Evolutionary conservation across 2,888 invertebrate genomes (phyloP).

Genomic region (Clanis bilineata): DNA sequence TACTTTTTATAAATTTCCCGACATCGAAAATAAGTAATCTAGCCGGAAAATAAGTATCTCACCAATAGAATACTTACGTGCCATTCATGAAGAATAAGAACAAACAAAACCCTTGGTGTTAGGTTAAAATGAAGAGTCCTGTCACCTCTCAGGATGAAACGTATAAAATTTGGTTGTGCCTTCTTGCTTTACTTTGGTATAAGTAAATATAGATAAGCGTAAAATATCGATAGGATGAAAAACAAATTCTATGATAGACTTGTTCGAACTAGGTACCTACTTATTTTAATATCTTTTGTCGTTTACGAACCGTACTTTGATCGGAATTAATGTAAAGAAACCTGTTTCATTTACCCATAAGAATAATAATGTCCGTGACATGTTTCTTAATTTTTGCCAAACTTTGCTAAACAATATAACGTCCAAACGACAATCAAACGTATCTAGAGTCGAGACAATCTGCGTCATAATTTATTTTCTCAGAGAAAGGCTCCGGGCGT

Average conservation of each 20-base stretch:
- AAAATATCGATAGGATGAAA: not conserved
- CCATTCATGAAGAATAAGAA: too few species aligned
- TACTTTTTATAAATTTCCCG: too few species aligned
- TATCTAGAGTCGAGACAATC: conserved; percentile 73
- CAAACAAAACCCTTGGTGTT: too few species aligned
- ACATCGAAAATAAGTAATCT: too few species aligned
- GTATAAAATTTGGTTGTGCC: too few species aligned
- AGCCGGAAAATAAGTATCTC: too few species aligned
- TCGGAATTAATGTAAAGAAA: not conserved
- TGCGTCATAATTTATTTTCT: conserved; percentile 79
- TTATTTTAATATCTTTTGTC: too few species aligned
- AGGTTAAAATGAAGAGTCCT: too few species aligned
- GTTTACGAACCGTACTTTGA: too few species aligned
- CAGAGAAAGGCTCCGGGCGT: conserved; percentile 77
- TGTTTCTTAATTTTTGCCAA: not conserved
- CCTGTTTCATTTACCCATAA: not conserved
- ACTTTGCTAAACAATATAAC: not conserved
- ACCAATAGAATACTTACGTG: too few species aligned
- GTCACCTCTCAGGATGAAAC: not conserved
- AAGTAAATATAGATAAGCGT: not conserved
- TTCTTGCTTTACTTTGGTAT: not conserved
- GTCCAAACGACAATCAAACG: conserved; percentile 64
- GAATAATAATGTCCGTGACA: not conserved
- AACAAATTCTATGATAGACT: not conserved
- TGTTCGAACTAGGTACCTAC: not conserved